Evolutionary conservation across 2,888 invertebrate species (phyloP), one percentile per base, ranked within the genome.

Genomic region (Rhopalosiphum nymphaeae): DNA sequence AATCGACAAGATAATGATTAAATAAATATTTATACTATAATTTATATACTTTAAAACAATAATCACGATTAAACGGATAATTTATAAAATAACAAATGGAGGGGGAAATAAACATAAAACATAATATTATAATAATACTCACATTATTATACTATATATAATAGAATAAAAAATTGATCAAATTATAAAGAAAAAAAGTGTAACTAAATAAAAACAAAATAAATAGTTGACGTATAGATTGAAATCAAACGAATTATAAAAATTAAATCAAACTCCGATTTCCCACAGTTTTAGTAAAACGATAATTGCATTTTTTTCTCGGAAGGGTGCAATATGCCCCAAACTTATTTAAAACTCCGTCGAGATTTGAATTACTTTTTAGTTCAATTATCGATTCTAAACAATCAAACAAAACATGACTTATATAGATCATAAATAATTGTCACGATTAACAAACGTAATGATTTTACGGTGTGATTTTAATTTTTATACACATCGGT

Each of bases 281-380:
- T n/a, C 46, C 61, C 89, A 21, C 21, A 25, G 13, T 89, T 89
- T 46, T 21, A 21, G 44, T 61, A 13, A 46, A 61, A n/a, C 25
- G 61, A n/a, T 89, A 61, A 67, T 89, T 89, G 29, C 25, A 57
- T 89, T 61, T 57, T n/a, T 44, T 57, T 57, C 11, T 16, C 61
- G 5, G 10, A 44, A 90, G 44, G 44, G 4, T 46, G 61, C 7
- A 0, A n/a, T 5, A 26, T 42, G 61, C 57, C 4, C 53, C 56
- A 25, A 56, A n/a, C 13, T 44, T 46, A 25, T 61, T 89, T 61
- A 61, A 90, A 90, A 67, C 25, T 46, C 25, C 21, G 16, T 67
- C n/a, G 46, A 44, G 46, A 25, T 67, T n/a, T 46, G 10, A 90
- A 46, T 89, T 89, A 89, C n/a, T 90, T 90, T 90, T n/a, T 42